Base-by-base conservation (phyloP, 1,140 invertebrate genomes). In the Lasioglossum albipes region DNA sequence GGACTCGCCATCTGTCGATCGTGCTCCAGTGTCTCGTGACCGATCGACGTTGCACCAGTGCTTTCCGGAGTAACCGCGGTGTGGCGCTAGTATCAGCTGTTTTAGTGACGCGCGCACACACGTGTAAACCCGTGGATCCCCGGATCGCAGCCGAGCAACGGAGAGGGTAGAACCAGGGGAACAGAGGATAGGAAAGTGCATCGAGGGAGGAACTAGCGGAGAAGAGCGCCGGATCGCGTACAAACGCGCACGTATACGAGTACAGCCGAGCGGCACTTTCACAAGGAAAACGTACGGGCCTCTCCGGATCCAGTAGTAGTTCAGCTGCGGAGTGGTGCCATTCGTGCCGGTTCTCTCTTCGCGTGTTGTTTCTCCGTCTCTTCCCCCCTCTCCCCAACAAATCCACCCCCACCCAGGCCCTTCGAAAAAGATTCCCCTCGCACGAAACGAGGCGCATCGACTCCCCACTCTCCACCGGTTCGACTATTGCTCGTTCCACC, bases 1-100 rank as follows among this genome's bases (percentile, higher is more conserved):
- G 20, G 52, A 54, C 59, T 87, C 86, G 87, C 88, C 88, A 89
- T 88, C 88, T 89, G 84, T 87, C 88, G 88, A 87, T 71, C 68
- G 49, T 31, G 79, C 66, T 64, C 79, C 16, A 86, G 82, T 84
- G 85, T 75, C 75, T 59, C 61, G 67, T 27, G 76, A 75, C 20
- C 18, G 49, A 64, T 62, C 70, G 69, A 79, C 45, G 80, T 82
- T 42, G 20, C n/a, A 20, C 36, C 69, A 67, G 71, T 80, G 77
- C 27, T 83, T 86, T 6, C 13, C 13, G 13, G 45, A 64, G 61
- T 72, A 36, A 57, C 77, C 87, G 74, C 65, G 57, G 78, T 80
- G 84, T 88, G 87, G 82, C 87, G 86, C 73, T 79, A 80, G 84
- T 74, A 80, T 79, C 36, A 57, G 52, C 81, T 54, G 69, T 20